These are phyloP conservation scores for Gymnothorax javanicus DNA, from an alignment of 2,797 vertebrate genomes.

Conservation along the genomic window DNA sequence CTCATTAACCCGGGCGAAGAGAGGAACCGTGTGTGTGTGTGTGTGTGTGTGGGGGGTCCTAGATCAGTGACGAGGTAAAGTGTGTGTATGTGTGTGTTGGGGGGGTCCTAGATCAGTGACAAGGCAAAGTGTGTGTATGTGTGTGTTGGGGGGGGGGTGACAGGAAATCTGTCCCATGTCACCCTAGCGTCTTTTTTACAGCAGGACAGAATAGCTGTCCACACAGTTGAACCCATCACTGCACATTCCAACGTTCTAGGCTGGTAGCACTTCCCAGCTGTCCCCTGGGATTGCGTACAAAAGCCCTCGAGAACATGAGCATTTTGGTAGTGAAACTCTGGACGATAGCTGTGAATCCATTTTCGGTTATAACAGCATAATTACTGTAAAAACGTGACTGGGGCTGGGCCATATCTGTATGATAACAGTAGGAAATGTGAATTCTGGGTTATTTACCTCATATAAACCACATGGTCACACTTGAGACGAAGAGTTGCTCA, in stretches of 20 bases:
- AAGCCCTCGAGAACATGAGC: not conserved
- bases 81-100: too few species aligned
- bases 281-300: not conserved
- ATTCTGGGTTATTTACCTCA: too few species aligned
- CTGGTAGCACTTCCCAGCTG: not conserved
- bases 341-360: not conserved
- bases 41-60: not conserved
- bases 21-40: not conserved
- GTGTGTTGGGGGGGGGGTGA: not conserved
- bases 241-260: not conserved
- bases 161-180: not conserved
- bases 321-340: too few species aligned
- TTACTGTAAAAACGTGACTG: too few species aligned
- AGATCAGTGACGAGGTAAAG: too few species aligned
- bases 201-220: not conserved
- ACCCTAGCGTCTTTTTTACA: not conserved
- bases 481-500: too few species aligned
- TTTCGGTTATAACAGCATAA: too few species aligned
- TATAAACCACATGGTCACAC: too few species aligned
- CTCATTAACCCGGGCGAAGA: slow-evolving; percentile 1
- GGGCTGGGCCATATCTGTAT: too few species aligned
- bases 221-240: not conserved
- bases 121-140: too few species aligned
- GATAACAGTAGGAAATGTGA: too few species aligned
- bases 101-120: too few species aligned